These are phyloP conservation scores for Ylistrum balloti DNA, from an alignment of 1,140 invertebrate genomes.

Conservation along the genomic window DNA sequence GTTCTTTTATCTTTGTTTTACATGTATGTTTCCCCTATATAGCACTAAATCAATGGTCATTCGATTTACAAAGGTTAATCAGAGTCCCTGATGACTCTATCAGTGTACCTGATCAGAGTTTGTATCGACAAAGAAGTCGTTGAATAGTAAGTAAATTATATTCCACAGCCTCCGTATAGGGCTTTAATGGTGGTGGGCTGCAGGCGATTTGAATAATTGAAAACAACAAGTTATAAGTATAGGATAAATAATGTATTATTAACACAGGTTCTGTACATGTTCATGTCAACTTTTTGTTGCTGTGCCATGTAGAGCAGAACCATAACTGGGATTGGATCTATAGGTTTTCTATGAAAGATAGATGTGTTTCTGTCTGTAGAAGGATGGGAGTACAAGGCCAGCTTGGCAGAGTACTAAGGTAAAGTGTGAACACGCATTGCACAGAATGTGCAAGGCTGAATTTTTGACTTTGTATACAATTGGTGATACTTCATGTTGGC, in stretches of 20 bases:
- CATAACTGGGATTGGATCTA: not conserved
- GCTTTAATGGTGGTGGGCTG: not conserved
- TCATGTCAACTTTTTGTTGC: not conserved
- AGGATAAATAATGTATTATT: not conserved
- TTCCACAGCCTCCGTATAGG: not conserved
- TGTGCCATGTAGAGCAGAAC: not conserved
- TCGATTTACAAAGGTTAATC: too few species aligned
- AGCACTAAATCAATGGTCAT: too few species aligned
- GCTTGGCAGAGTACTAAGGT: not conserved
- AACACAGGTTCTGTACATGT: not conserved
- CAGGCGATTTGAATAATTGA: not conserved
- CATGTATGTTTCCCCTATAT: too few species aligned
- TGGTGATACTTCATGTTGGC: too few species aligned
- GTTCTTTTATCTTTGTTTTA: too few species aligned
- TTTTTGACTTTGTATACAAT: too few species aligned
- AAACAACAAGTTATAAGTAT: conserved; percentile 36
- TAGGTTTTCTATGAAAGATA: conserved; percentile 9
- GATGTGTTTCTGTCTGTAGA: conserved; percentile 24
- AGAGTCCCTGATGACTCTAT: not conserved
- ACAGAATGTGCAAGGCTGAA: not conserved
- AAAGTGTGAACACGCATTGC: not conserved
- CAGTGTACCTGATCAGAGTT: not conserved
- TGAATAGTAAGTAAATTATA: not conserved
- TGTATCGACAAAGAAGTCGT: not conserved
- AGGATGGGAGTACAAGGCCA: not conserved